Conservation (phyloP, 92 coral and sea anemone species). For the Epizoanthus rinbou region DNA sequence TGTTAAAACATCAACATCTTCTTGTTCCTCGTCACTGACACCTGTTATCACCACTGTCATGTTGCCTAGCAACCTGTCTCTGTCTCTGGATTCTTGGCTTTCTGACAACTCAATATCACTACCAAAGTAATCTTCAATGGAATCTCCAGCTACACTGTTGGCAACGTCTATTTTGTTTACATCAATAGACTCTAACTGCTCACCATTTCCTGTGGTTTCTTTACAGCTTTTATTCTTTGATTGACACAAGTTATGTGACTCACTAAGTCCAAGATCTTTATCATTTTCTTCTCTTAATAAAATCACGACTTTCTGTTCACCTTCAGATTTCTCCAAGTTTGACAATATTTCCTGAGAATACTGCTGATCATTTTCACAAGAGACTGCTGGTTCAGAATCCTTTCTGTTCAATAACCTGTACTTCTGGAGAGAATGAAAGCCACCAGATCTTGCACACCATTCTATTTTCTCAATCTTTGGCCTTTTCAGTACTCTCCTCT, state of each 20-base stretch:
- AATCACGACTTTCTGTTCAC: neutral
- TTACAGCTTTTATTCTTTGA: neutral
- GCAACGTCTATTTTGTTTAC: constrained; percentile 10
- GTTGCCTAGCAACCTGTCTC: constrained; percentile 45
- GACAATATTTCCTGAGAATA: neutral
- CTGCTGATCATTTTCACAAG: constrained; percentile 15
- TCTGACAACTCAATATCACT: constrained; percentile 34
- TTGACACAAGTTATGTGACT: neutral
- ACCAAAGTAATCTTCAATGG: constrained; percentile 26
- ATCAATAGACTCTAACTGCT: neutral
- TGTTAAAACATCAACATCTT: constrained; percentile 35
- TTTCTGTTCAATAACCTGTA: constrained; percentile 47
- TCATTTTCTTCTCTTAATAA: neutral
- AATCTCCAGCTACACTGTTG: constrained; percentile 33
- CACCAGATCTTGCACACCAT: constrained; percentile 78
- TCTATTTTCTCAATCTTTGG: constrained; percentile 66
- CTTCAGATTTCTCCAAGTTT: neutral
- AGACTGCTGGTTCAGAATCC: constrained; percentile 30
- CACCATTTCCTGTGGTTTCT: constrained; percentile 3
- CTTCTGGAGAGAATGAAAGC: constrained; percentile 42
- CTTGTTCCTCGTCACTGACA: constrained; percentile 38
- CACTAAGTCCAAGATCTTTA: neutral
- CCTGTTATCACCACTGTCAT: constrained; percentile 37
- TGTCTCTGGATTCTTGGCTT: constrained; percentile 22
- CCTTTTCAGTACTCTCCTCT: constrained; percentile 13